These are phyloP conservation scores for Lophochroa leadbeateri DNA, from an alignment of 2,113 vertebrate species.

Conservation along the genomic window DNA sequence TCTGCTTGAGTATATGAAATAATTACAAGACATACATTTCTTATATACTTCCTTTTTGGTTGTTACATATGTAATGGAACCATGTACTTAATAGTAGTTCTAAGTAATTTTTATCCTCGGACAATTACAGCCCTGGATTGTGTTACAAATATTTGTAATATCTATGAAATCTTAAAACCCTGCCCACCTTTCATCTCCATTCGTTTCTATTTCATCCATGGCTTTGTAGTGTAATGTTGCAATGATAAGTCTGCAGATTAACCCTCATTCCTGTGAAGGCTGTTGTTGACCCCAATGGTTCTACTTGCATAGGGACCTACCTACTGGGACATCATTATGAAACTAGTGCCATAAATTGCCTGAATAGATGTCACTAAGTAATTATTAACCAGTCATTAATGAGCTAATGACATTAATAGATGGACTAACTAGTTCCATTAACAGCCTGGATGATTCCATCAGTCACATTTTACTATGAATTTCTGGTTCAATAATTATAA, in stretches of 20 bases:
- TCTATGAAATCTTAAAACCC: not conserved
- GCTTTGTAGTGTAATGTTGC: not conserved
- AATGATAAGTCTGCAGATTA: not conserved
- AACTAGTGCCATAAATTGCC: not conserved
- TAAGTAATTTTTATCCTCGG: not conserved
- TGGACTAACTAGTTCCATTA: conserved; percentile 21
- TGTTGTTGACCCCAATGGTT: not conserved
- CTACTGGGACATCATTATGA: not conserved
- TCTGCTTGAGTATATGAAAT: not conserved
- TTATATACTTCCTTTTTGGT: not conserved
- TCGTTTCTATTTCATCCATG: not conserved
- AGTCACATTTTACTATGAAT: not conserved
- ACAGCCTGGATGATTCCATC: not conserved
- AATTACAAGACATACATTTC: not conserved
- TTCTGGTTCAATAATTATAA: not conserved
- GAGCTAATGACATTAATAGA: not conserved
- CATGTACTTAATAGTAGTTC: not conserved
- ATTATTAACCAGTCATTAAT: conserved; percentile 33
- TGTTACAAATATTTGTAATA: not conserved
- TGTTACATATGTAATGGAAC: not conserved
- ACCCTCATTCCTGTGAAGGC: not conserved
- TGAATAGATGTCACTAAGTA: conserved; percentile 14
- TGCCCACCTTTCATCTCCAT: not conserved
- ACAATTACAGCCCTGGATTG: not conserved
- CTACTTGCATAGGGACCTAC: not conserved